Base-by-base conservation (phyloP, 2,888 invertebrate species). In the Orchesellides sinensis region DNA sequence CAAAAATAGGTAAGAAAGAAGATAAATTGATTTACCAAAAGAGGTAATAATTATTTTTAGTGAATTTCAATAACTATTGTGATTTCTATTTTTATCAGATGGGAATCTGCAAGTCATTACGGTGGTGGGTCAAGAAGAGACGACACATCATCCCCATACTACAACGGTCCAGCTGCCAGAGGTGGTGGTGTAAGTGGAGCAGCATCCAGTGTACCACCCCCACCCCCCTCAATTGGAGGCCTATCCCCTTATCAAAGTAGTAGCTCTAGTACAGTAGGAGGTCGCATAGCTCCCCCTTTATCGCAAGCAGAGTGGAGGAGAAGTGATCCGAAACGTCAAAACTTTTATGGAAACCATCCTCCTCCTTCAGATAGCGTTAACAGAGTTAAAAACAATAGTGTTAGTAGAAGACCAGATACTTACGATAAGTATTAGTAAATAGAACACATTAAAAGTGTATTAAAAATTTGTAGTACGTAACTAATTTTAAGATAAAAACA, bases 261-360 rank as follows among this genome's bases (percentile, higher is more conserved):
- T 68, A 66, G 66, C 63, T 54, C 73, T 74, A 74, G 74, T 66
- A 65, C 59, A 0, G 74, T 66, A 40, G 74, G 74, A 8, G 84
- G 82, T 27, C 52, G 84, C 8, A 82, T 84, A 27, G 84, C 84
- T 10, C 84, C 84, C 21, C 84, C 84, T 2, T 65, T 84, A 23
- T 72, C 75, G 12, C 77, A 70, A 40, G 61, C 80, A 8, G 78
- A 79, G n/a, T 82, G 84, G 84, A 77, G 84, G n/a, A 32, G 84
- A 52, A 84, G 74, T 40, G 78, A 84, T 35, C 77, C 84, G 10
- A 84, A 84, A 47, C 47, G 84, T 35, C 73, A 45, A 45, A n/a
- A n/a, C n/a, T 80, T 73, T 73, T 80, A 80, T 23, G n/a, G 35
- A 0, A 73, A 59, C 32, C n/a, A n/a, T 4, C 66, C 35, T 25